A percentile compares a stretch with the other conserved stretches of the same genome.
Conservation (phyloP, 2,888 invertebrate genomes). For the Cheiracanthium punctorium region DNA sequence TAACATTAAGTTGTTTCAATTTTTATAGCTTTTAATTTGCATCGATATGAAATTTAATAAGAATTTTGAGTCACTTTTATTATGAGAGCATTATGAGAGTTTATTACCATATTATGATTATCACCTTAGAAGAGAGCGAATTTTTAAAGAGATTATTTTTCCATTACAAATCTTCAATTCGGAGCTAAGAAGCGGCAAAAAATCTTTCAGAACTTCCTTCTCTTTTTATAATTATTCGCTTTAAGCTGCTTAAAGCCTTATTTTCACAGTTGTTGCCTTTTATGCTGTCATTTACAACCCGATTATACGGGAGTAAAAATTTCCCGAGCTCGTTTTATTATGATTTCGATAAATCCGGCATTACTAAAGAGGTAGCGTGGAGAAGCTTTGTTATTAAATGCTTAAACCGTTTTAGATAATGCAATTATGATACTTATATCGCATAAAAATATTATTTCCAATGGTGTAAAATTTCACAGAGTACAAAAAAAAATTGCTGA, state of each 20-base stretch:
- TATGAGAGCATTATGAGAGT: not conserved
- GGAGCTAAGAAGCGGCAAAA: not conserved
- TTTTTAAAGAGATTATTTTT: conserved; percentile 1
- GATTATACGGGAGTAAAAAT: not conserved
- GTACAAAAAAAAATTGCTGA: too few species aligned
- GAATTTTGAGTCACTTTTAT: not conserved
- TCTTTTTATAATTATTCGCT: not conserved
- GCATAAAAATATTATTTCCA: too few species aligned
- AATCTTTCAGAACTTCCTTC: not conserved
- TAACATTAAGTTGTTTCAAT: not conserved
- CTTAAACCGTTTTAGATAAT: not conserved
- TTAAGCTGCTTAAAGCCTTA: not conserved
- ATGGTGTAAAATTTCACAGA: too few species aligned
- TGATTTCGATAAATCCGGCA: not conserved
- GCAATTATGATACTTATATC: not conserved
- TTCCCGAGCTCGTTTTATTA: not conserved
- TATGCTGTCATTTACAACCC: not conserved
- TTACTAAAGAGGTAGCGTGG: not conserved
- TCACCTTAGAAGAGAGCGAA: not conserved
- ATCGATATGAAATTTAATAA: conserved; percentile 3
- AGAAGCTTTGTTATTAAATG: not conserved
- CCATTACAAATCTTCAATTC: not conserved
- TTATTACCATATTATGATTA: not conserved
- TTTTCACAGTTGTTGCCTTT: not conserved
- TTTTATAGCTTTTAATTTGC: conserved; percentile 12